Evolutionary conservation across 2,888 invertebrate genomes (phyloP), one percentile per base, ranked within the genome.

Genomic region (Hermaeophaga mercurialis): DNA sequence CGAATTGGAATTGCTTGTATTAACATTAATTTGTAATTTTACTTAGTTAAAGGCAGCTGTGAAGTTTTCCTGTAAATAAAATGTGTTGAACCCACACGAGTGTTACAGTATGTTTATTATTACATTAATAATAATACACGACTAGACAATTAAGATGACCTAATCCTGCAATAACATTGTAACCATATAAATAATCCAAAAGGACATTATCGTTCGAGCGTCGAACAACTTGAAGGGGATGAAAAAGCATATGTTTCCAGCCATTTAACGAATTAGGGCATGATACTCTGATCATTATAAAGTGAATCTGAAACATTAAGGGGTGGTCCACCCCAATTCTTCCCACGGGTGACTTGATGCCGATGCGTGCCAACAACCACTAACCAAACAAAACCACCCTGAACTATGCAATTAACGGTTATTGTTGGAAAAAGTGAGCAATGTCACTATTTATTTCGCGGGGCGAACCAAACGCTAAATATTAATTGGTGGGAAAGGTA

Each of bases 191-290:
- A 56, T 52, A 56, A 56, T 56, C 36, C 19, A 43, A 56, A 47
- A 41, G 31, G 45, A 46, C 54, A 50, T 58, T 45, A 49, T 54
- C 58, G 28, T 46, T n/a, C 38, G 15, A 33, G 33, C 57, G 41
- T 57, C 56, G 33, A 9, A 14, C 15, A 3, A 36, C 36, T 36
- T 17, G 12, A 54, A 39, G 54, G 62, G 60, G 54, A 57, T 44
- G 48, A 50, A 54, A 62, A 59, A 66, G 73, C 78, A 77, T 77
- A 78, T 75, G 78, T 76, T 78, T 75, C 75, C 68, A 71, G 71
- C 75, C 76, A 77, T 78, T 78, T 76, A 77, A 75, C 77, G 74
- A 76, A 76, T 77, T 76, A 74, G 74, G 78, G 77, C 74, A 71
- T 69, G 75, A 74, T 71, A 70, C 67, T 63, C 62, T 67, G 62